Percentiles rank a stretch among this genome's conserved stretches.
phyloP scores from a whole-genome alignment of 2,797 vertebrate genomes.

The Cyclura pinguis region DNA sequence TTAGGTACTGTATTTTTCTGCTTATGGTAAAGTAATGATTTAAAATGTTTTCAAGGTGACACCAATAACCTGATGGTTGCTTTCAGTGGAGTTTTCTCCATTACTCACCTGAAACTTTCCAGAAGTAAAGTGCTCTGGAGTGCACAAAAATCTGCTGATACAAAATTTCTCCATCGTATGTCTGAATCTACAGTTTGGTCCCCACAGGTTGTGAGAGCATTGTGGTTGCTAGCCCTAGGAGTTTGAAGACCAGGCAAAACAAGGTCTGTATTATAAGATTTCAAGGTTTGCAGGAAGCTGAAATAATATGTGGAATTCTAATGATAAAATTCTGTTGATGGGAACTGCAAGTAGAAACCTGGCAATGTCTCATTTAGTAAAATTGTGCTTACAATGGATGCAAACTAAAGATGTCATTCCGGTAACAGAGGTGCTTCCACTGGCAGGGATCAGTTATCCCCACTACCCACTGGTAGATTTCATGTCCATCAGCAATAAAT shows the following conservation, averaged over 20 bases:
- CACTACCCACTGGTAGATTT: too few relatives aligned
- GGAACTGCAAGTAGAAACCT: background rate
- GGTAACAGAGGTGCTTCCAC: background rate
- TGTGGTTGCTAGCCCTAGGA: background rate
- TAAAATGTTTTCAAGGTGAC: conserved; percentile 31
- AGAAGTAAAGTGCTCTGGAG: background rate
- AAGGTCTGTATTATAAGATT: background rate
- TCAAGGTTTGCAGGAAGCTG: background rate
- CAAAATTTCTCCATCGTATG: background rate
- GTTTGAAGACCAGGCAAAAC: background rate
- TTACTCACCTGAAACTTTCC: conserved; percentile 38
- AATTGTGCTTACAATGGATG: background rate
- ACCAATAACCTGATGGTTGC: background rate
- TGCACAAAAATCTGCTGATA: background rate
- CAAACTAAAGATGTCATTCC: background rate
- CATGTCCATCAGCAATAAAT: too few relatives aligned
- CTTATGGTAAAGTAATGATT: conserved; percentile 42
- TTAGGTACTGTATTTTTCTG: conserved; percentile 41
- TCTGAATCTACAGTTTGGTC: background rate
- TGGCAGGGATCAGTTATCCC: background rate
- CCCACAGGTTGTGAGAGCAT: background rate
- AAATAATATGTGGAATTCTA: background rate
- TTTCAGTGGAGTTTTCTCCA: conserved; percentile 17
- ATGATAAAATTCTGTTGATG: background rate
- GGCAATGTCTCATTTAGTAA: background rate